Percentiles rank a stretch among this genome's conserved stretches.
Conservation (phyloP, 2,797 vertebrate species). For the Sebastes itinus region DNA sequence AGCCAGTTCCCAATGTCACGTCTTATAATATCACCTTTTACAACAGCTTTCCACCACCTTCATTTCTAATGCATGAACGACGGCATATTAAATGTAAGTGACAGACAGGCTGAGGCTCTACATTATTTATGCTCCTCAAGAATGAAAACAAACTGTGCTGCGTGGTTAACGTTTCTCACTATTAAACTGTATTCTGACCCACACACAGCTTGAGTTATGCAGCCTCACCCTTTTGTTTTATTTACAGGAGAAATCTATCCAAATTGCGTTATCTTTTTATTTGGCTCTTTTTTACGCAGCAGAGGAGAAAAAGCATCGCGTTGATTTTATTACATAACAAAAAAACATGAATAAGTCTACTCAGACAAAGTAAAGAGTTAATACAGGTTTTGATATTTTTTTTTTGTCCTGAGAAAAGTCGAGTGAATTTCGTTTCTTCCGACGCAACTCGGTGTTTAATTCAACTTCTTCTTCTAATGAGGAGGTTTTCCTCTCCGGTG, state of each 20-base stretch:
- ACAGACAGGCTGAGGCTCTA: conserved; percentile 67
- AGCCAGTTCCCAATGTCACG: conserved; percentile 44
- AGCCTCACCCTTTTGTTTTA: conserved; percentile 38
- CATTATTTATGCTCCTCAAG: conserved; percentile 75
- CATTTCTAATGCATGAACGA: conserved; percentile 73
- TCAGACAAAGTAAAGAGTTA: background rate
- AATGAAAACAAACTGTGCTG: conserved; percentile 70
- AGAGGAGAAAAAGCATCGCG: background rate
- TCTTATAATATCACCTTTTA: conserved; percentile 62
- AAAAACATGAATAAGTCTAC: background rate
- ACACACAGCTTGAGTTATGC: conserved; percentile 13
- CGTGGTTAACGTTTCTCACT: conserved; percentile 35
- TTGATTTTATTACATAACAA: background rate
- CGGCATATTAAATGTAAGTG: conserved; percentile 64
- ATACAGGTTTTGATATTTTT: background rate
- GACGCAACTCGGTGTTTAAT: background rate
- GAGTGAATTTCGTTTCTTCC: conserved; percentile 3
- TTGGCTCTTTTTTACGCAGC: background rate
- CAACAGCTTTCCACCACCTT: conserved; percentile 43
- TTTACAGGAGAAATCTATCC: conserved; percentile 15
- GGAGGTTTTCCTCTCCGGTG: background rate
- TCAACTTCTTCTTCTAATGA: background rate
- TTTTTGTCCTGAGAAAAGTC: background rate
- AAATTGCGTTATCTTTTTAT: conserved; percentile 27
- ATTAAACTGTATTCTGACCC: conserved; percentile 47